Conservation (phyloP, 2,797 vertebrate species). For the Mormyrus hasselquistii region DNA sequence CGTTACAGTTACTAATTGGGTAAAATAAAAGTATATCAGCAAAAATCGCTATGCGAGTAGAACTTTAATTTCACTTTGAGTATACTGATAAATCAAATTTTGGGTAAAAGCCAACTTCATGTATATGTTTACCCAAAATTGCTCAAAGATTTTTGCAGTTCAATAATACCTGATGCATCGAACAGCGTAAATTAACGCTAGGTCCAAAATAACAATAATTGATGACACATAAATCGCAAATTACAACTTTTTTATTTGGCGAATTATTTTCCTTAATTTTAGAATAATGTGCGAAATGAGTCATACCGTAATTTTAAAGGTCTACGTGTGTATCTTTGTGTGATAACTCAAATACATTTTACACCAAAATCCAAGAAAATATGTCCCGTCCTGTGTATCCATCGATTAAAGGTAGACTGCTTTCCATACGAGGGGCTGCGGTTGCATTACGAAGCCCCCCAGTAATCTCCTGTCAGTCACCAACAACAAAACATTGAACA, state of each 20-base stretch:
- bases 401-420: not conserved
- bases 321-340: not conserved
- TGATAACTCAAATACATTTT: not conserved
- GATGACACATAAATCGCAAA: not conserved
- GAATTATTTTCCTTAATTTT: not conserved
- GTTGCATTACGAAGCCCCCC: not conserved
- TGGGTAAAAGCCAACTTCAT: not conserved
- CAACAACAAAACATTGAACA: slow-evolving; percentile 27
- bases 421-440: not conserved
- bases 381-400: not conserved
- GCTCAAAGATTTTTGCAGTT: not conserved
- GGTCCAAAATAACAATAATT: not conserved
- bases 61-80: not conserved
- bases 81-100: not conserved
- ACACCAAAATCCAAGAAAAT: not conserved
- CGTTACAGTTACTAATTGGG: not conserved
- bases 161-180: not conserved
- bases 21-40: not conserved
- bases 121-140: not conserved
- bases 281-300: not conserved
- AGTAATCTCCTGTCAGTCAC: slow-evolving; percentile 29
- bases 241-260: not conserved
- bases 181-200: not conserved
- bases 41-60: not conserved
- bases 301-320: not conserved